A percentile compares a stretch with the other conserved stretches of the same genome.
These are phyloP conservation scores for Drosophila borealis DNA, from an alignment of 2,888 invertebrate genomes.

Conservation along the genomic window DNA sequence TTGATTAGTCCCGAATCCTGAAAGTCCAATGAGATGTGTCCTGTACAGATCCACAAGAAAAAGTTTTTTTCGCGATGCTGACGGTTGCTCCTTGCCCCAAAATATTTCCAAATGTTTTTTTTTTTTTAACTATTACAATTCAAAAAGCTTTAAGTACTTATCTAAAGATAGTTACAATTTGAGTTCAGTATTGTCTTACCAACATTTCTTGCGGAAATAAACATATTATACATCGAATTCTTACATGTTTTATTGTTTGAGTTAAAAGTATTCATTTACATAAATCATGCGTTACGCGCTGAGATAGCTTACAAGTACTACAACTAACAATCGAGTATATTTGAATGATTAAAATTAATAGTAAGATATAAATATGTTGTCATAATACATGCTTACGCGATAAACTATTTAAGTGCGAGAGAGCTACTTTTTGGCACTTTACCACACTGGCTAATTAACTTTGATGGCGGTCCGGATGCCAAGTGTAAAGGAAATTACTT, in stretches of 20 bases:
- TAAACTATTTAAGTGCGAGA: slow-evolving; percentile 34
- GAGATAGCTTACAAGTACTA: slow-evolving; percentile 30
- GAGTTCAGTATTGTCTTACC: too few species aligned
- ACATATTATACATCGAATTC: not conserved
- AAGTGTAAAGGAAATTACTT: slow-evolving; percentile 71
- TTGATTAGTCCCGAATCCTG: too few species aligned
- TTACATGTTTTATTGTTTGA: slow-evolving; percentile 20
- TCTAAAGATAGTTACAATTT: too few species aligned
- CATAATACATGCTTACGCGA: slow-evolving; percentile 47
- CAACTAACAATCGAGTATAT: slow-evolving; percentile 41
- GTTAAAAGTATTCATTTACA: slow-evolving; percentile 28
- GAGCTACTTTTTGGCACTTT: slow-evolving; percentile 22
- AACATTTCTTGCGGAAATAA: too few species aligned
- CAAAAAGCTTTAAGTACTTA: too few species aligned
- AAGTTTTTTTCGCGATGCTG: too few species aligned
- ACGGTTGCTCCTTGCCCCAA: too few species aligned
- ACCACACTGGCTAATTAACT: slow-evolving; percentile 53
- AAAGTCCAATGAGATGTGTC: too few species aligned
- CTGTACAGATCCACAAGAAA: too few species aligned
- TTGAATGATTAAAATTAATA: slow-evolving; percentile 50
- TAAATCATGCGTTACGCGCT: slow-evolving; percentile 28
- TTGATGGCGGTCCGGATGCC: slow-evolving; percentile 67
- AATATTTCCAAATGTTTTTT: too few species aligned
- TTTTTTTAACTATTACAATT: too few species aligned
- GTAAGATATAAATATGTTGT: slow-evolving; percentile 50